Evolutionary conservation across 1,140 invertebrate genomes (phyloP).

Genomic region (Dendrolimus punctatus): DNA sequence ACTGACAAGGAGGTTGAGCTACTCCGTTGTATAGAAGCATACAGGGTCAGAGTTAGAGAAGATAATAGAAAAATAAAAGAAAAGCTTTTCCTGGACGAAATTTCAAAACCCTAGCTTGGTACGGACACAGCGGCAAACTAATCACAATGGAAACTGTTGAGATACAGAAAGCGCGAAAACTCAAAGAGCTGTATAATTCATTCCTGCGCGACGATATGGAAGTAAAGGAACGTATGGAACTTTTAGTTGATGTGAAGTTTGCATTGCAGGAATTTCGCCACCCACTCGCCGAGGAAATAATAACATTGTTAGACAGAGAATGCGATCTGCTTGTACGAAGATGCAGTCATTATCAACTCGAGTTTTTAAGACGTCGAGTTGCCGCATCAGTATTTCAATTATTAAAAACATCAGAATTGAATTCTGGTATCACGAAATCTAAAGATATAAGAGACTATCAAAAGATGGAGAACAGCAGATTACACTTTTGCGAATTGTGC

Average conservation of each 20-base stretch:
- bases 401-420: slow-evolving; percentile 71
- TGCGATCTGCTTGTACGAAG: slow-evolving; percentile 72
- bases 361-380: slow-evolving; percentile 74
- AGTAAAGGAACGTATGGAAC: slow-evolving; percentile 71
- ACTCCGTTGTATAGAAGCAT: slow-evolving; percentile 74
- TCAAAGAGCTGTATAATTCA: slow-evolving; percentile 73
- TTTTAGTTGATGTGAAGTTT: slow-evolving; percentile 73
- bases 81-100: slow-evolving; percentile 73
- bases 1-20: slow-evolving; percentile 78
- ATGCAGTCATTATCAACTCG: slow-evolving; percentile 63
- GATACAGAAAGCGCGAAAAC: slow-evolving; percentile 76
- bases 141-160: slow-evolving; percentile 78
- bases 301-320: slow-evolving; percentile 75
- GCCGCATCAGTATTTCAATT: slow-evolving; percentile 69
- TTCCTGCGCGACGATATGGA: slow-evolving; percentile 66
- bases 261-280: slow-evolving; percentile 72
- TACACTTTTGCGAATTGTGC: slow-evolving; percentile 71
- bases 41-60: slow-evolving; percentile 71
- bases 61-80: slow-evolving; percentile 70
- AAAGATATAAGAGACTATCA: slow-evolving; percentile 62
- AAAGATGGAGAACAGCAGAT: slow-evolving; percentile 64
- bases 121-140: slow-evolving; percentile 70
- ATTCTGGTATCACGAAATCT: slow-evolving; percentile 66
- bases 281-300: slow-evolving; percentile 70
- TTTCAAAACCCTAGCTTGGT: slow-evolving; percentile 77